A percentile compares a stretch with the other conserved stretches of the same genome.
phyloP scores from a whole-genome alignment of 2,113 vertebrate genomes.

The Cheirogaleus medius region DNA sequence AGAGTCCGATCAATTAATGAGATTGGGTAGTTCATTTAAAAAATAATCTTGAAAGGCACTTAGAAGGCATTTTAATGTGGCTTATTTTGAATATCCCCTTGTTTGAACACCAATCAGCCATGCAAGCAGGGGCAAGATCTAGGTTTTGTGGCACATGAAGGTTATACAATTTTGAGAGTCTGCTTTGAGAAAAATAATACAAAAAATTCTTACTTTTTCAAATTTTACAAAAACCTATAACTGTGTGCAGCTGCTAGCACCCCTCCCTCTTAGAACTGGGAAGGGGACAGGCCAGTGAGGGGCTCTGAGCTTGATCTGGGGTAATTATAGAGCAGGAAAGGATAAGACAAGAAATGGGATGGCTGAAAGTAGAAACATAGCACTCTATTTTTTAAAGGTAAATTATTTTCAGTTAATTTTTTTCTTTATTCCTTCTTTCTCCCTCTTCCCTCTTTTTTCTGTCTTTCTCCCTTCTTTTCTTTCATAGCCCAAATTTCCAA shows the following conservation, averaged over 20 bases:
- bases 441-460: background rate
- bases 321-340: background rate
- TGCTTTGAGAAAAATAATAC: background rate
- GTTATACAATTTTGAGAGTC: background rate
- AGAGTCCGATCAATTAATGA: background rate
- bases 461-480: background rate
- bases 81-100: background rate
- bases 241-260: no score
- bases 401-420: background rate
- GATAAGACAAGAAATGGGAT: background rate
- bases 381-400: background rate
- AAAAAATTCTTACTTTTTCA: background rate
- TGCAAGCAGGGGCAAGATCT: background rate
- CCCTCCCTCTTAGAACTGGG: background rate
- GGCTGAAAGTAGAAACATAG: background rate
- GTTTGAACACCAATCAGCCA: background rate
- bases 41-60: background rate
- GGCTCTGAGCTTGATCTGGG: background rate
- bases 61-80: background rate
- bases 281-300: background rate
- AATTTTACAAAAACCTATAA: background rate
- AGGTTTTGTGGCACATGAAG: background rate
- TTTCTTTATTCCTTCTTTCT: background rate
- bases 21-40: background rate
- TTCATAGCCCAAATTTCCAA: background rate